Base-by-base conservation (phyloP, 1,140 invertebrate species). In the Aricia agestis region DNA sequence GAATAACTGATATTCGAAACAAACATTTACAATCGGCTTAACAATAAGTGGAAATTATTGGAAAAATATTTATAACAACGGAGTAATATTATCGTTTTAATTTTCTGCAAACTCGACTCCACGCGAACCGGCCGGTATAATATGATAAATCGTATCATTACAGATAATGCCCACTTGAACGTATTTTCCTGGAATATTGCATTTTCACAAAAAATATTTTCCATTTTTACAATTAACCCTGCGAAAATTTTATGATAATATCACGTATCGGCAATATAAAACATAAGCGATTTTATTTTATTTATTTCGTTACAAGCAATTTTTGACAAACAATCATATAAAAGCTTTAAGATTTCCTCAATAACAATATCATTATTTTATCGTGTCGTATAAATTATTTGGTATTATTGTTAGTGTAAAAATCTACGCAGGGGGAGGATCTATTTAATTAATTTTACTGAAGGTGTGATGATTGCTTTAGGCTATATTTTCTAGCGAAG, bases 121-220 rank as follows among this genome's bases (percentile, higher is more conserved):
- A 63, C 59, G 19, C 2, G 59, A 19, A 25, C 18, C 19, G 10
- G 3, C 7, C 10, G 59, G 19, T 9, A 9, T 61, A 63, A 63
- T 19, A 63, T 63, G 59, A 19, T 19, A 63, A 63, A 63, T 63
- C 19, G 59, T 63, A 19, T 25, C 59, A 63, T 63, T 63, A 63
- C 13, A 1, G 11, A 10, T 52, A 63, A 63, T 63, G 9, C 59
- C 59, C 19, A 63, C 59, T 19, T 19, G 59, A 25, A 63, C 59
- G 59, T 25, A 63, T 63, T 63, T 63, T 17, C 19, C 59, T 11
- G 1, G 18, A 25, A 6, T 63, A 31, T 63, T 63, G 59, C 59
- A 19, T 63, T 63, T 63, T 25, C 11, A 25, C 2, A 18, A 63
- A 63, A 19, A 63, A 11, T 63, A 19, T 25, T 63, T 63, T 25